Conservation (phyloP, 2,113 vertebrate species). For the Galeopterus variegatus region DNA sequence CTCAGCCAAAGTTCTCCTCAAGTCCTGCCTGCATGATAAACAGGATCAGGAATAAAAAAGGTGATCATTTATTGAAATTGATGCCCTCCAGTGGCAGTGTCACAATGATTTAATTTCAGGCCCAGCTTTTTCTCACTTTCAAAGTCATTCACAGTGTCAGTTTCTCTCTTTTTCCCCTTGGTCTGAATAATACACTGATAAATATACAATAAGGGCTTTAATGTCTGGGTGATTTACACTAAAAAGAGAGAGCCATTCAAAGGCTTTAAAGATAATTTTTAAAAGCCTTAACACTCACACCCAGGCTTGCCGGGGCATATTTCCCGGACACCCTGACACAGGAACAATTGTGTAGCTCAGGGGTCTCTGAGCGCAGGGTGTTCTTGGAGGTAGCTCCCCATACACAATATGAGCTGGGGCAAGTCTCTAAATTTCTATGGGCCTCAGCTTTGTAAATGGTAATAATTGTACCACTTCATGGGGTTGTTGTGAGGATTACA, state of each 20-base stretch:
- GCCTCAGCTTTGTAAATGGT: conserved; percentile 7
- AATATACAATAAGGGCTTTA: conserved; percentile 84
- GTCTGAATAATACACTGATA: conserved; percentile 80
- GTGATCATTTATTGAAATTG: conserved; percentile 83
- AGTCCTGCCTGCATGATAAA: conserved; percentile 39
- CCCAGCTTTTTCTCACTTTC: conserved; percentile 78
- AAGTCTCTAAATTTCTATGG: background rate
- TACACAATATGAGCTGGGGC: background rate
- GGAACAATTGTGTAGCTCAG: background rate
- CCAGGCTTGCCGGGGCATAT: conserved; percentile 41
- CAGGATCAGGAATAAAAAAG: conserved; percentile 4
- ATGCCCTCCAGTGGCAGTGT: conserved; percentile 72
- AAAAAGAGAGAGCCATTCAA: conserved; percentile 81
- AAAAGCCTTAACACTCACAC: conserved; percentile 69
- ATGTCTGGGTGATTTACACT: conserved; percentile 83
- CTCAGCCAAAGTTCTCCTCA: background rate
- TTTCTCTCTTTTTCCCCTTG: conserved; percentile 71
- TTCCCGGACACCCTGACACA: background rate
- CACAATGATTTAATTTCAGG: conserved; percentile 84
- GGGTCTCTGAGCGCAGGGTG: background rate
- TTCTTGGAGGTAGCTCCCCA: no score
- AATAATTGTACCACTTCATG: fast-evolving
- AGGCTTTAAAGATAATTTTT: conserved; percentile 79
- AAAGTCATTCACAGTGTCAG: conserved; percentile 73
- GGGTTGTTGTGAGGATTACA: background rate